These are phyloP conservation scores for Epizoanthus scotinus DNA, from an alignment of 92 coral and sea anemone species.

Conservation along the genomic window DNA sequence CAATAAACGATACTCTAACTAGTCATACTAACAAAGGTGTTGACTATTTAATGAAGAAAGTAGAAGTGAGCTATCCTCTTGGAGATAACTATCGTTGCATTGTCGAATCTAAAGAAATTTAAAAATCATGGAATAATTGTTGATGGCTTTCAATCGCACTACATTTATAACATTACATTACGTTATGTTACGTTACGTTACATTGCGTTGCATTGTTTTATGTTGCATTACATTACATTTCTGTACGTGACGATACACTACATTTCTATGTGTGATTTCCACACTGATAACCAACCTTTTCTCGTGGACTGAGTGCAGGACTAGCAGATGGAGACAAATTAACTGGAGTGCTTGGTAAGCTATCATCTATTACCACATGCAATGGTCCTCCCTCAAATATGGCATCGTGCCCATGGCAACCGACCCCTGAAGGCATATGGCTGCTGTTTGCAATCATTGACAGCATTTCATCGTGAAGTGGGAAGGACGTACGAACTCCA, in stretches of 20 bases:
- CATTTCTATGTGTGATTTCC: not conserved
- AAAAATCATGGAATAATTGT: no score
- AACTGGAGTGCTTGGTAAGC: conserved; percentile 57
- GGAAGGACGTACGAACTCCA: conserved; percentile 76
- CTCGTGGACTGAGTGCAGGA: conserved; percentile 62
- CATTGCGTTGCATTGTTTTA: no score
- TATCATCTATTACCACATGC: conserved; percentile 51
- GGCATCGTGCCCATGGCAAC: not conserved
- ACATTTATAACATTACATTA: no score
- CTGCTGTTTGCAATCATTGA: conserved; percentile 55
- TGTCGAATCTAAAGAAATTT: no score
- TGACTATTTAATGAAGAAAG: no score
- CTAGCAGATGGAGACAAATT: conserved; percentile 59
- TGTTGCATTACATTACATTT: no score
- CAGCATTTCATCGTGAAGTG: conserved; percentile 69
- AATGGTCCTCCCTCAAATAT: conserved; percentile 43
- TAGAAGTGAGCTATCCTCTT: no score
- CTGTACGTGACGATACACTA: not conserved
- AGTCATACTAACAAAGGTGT: no score
- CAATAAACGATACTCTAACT: no score
- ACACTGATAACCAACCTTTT: conserved; percentile 42
- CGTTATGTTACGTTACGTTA: no score
- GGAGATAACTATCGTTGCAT: no score
- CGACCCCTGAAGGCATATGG: conserved; percentile 30
- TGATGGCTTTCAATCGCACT: no score